Conservation (phyloP, 2,797 vertebrate genomes). For the Sebastiscus albofasciatus region DNA sequence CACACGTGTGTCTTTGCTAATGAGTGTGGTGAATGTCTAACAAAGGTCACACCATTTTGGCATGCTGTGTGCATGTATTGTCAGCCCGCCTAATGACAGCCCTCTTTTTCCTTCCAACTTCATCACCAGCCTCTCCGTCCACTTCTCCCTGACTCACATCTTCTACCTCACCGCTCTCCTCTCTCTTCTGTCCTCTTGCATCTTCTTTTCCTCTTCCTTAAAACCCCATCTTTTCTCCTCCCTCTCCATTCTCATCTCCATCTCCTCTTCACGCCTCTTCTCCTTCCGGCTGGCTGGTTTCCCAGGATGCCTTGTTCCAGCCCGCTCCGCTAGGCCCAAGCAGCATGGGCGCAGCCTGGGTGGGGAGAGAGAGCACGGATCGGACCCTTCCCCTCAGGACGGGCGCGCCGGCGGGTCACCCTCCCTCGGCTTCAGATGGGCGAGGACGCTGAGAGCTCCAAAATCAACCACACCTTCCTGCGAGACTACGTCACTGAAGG, state of each 20-base stretch:
- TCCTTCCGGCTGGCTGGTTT: constrained; percentile 69
- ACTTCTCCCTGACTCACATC: constrained; percentile 19
- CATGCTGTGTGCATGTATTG: constrained; percentile 28
- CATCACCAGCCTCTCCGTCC: constrained; percentile 41
- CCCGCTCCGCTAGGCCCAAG: constrained; percentile 91
- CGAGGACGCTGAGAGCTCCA: constrained; percentile 96
- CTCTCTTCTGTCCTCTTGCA: constrained; percentile 9
- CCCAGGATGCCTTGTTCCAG: constrained; percentile 89
- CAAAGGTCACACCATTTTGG: constrained; percentile 61
- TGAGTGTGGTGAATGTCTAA: constrained; percentile 44
- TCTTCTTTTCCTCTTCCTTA: neutral
- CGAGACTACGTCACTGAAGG: constrained; percentile 99
- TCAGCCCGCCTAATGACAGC: constrained; percentile 28
- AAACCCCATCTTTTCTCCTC: constrained; percentile 17
- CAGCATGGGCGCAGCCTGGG: constrained; percentile 97
- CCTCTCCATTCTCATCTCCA: constrained; percentile 15
- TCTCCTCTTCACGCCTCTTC: constrained; percentile 36
- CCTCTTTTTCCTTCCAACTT: constrained; percentile 23
- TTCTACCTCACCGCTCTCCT: constrained; percentile 11
- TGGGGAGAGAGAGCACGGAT: constrained; percentile 91
- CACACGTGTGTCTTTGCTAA: constrained; percentile 49
- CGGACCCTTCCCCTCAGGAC: constrained; percentile 93
- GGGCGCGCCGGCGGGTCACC: constrained; percentile 92
- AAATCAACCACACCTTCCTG: constrained; percentile 99
- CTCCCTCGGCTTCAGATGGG: constrained; percentile 94